Base-by-base conservation (phyloP, 2,113 vertebrate genomes). In the Eira barbara region DNA sequence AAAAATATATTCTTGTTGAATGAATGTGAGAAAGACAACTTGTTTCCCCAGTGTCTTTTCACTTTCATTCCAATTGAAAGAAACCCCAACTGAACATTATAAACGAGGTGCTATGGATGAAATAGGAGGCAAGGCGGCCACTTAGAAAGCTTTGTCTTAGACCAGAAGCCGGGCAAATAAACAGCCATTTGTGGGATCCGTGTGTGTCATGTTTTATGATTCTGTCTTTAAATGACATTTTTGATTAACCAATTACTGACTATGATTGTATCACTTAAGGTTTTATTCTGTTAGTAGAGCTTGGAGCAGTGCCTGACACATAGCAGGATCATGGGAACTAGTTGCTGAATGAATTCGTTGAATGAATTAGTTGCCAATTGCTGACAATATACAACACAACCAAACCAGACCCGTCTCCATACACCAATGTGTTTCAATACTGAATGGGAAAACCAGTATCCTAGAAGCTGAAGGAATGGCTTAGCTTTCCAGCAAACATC, bases 171-270 rank as follows among this genome's bases (percentile, higher is more conserved):
- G 6, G 17, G 11, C 25, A 57, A 92, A 73, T 87, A 84, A 87
- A 89, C 67, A 87, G 52, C 9, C 25, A 71, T 78, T 88, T 79
- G 39, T 84, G 93, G 96, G 94, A 63, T 94, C 57, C 86, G 20
- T 94, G 52, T 85, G 29, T 80, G 42, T 74, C 57, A 78, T 79
- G 18, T 39, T 96, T 83, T 71, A 52, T 52, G 67, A 74, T 47
- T 93, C 74, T n/a, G 86, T 87, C 47, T 90, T 97, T 96, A 97
- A 63, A 20, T 25, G 82, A 47, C n/a, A 49, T 89, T 65, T 93
- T 96, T 92, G 20, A 94, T 92, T 96, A 95, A 89, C 71, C 80
- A 95, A 87, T 94, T 92, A 94, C 55, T 83, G 25, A 61, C 80
- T 61, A 80, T 94, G 47, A 88, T 67, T 93, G n/a, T 9, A 85